Percentiles rank a stretch among this genome's conserved stretches.
Evolutionary conservation across 2,113 vertebrate genomes (phyloP).

Genomic region (Lontra canadensis): DNA sequence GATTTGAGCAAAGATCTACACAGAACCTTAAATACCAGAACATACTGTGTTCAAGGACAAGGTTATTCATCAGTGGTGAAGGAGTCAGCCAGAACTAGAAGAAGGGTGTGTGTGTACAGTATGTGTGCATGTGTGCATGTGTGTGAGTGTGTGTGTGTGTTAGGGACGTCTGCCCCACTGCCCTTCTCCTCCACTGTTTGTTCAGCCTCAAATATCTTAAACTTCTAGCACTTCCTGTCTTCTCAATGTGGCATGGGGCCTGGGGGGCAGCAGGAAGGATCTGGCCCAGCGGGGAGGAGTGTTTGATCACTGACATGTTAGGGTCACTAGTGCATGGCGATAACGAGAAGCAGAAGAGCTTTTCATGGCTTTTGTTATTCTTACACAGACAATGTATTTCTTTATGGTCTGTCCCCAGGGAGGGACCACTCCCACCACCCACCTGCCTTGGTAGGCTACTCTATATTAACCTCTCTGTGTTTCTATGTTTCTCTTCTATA

Average conservation of each 20-base stretch:
- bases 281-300: background rate
- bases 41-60: background rate
- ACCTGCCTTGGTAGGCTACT: fast-evolving
- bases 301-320: background rate
- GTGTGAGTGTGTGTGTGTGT: background rate
- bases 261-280: no score
- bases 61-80: background rate
- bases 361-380: background rate
- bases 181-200: background rate
- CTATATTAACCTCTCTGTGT: background rate
- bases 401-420: background rate
- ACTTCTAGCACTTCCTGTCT: background rate
- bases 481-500: no score
- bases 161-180: no score
- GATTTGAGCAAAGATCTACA: background rate
- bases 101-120: background rate
- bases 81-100: background rate
- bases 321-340: background rate
- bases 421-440: background rate
- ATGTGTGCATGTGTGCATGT: background rate
- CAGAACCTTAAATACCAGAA: background rate
- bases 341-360: background rate
- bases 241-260: background rate
- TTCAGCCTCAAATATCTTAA: background rate
- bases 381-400: background rate